These are phyloP conservation scores for Xylota segnis DNA, from an alignment of 2,888 invertebrate genomes.

Conservation along the genomic window DNA sequence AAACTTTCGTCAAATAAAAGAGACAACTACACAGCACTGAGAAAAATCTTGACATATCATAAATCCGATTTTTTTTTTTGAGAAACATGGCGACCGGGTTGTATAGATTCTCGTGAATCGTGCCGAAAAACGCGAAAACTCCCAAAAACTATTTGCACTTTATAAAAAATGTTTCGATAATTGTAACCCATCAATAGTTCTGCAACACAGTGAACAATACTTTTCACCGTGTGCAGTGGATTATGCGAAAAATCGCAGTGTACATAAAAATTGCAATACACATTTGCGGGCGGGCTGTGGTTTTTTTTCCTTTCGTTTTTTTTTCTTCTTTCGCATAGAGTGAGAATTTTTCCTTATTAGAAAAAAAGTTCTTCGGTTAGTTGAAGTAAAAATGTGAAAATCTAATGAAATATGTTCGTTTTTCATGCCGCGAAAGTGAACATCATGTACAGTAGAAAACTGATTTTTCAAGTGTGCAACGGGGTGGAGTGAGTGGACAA, in stretches of 20 bases:
- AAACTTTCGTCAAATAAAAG: slow-evolving; percentile 67
- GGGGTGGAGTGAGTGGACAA: slow-evolving; percentile 28
- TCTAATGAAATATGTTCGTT: slow-evolving; percentile 52
- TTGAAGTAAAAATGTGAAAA: slow-evolving; percentile 36
- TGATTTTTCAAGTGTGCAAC: slow-evolving; percentile 36
- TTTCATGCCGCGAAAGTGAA: slow-evolving; percentile 29
- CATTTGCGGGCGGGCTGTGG: slow-evolving; percentile 75
- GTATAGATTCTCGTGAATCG: slow-evolving; percentile 72
- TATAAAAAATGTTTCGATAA: slow-evolving; percentile 59
- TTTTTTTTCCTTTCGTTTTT: slow-evolving; percentile 49
- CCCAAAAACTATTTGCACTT: slow-evolving; percentile 52
- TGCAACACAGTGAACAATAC: slow-evolving; percentile 43
- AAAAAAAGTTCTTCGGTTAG: slow-evolving; percentile 31
- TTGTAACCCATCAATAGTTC: slow-evolving; percentile 42
- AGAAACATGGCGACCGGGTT: slow-evolving; percentile 77
- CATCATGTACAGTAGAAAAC: slow-evolving; percentile 41
- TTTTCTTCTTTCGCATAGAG: slow-evolving; percentile 43
- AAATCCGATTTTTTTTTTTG: slow-evolving; percentile 68
- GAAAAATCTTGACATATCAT: slow-evolving; percentile 73
- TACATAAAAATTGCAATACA: slow-evolving; percentile 74
- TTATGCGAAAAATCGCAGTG: slow-evolving; percentile 62
- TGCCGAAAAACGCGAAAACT: slow-evolving; percentile 65
- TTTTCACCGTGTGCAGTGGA: slow-evolving; percentile 54
- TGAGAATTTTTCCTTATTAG: slow-evolving; percentile 66
- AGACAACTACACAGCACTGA: slow-evolving; percentile 42